Percentiles rank a stretch among this genome's conserved stretches.
Evolutionary conservation across 2,797 vertebrate species (phyloP).

Genomic region (Carcharodon carcharias): DNA sequence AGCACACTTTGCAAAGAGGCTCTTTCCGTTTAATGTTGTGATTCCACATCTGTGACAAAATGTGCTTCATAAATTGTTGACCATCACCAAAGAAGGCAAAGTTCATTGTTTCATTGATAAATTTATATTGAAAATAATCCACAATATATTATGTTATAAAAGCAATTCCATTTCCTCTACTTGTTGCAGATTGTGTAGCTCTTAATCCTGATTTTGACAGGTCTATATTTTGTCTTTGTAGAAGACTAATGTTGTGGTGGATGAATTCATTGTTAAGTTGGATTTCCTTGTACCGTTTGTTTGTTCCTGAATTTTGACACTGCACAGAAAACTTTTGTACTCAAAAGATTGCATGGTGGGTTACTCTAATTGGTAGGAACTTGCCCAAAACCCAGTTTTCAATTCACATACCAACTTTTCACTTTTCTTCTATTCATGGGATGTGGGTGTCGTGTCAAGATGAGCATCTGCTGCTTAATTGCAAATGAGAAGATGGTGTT

Average conservation of each 20-base stretch:
- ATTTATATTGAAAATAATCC: background rate
- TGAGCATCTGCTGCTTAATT: no score
- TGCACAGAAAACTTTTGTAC: background rate
- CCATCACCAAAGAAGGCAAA: background rate
- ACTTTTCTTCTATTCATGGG: no score
- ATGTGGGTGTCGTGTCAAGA: no score
- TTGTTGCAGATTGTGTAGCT: background rate
- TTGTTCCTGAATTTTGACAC: background rate
- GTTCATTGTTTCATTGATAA: background rate
- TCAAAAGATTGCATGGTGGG: background rate
- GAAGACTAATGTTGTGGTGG: background rate
- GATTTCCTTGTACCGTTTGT: background rate
- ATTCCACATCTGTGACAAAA: background rate
- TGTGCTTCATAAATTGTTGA: background rate
- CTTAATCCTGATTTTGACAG: background rate
- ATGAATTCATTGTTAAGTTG: background rate
- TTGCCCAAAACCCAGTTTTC: background rate
- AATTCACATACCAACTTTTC: background rate
- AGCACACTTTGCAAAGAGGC: background rate
- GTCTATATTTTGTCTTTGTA: background rate
- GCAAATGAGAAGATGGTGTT: no score
- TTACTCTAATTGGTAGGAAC: background rate
- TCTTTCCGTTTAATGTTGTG: background rate
- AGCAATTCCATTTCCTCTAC: background rate
- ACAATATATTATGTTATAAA: background rate